phyloP scores from a whole-genome alignment of 2,797 vertebrate genomes.

The Phalloptychus januarius region DNA sequence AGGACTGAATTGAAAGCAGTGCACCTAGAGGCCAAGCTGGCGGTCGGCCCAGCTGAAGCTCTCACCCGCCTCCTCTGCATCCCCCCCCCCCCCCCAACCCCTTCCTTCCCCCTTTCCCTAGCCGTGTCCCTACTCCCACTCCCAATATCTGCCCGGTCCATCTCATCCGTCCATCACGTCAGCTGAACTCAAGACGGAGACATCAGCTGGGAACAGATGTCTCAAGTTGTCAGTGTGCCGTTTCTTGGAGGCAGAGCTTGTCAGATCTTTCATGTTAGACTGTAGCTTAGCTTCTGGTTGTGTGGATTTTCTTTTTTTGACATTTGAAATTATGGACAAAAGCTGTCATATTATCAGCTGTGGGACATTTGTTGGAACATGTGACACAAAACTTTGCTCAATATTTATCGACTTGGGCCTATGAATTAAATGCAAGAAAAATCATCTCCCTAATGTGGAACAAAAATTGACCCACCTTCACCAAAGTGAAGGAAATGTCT shows the following conservation, averaged over 20 bases:
- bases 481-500: too few relatives aligned
- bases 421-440: too few relatives aligned
- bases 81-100: slow-evolving; percentile 9
- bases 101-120: slow-evolving; percentile 27
- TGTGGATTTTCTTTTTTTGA: slow-evolving; percentile 3
- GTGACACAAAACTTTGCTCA: too few relatives aligned
- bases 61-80: too few relatives aligned
- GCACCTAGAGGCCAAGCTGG: slow-evolving; percentile 77
- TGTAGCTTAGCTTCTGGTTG: slow-evolving; percentile 20
- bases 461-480: too few relatives aligned
- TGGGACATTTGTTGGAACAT: too few relatives aligned
- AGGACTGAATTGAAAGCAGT: slow-evolving; percentile 77
- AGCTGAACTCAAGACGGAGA: slow-evolving; percentile 52
- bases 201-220: slow-evolving; percentile 69
- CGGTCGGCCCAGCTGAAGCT: slow-evolving; percentile 75
- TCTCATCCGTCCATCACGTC: slow-evolving; percentile 73
- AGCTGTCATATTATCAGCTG: background rate
- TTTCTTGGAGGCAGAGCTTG: slow-evolving; percentile 37
- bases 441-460: too few relatives aligned
- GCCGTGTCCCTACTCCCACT: slow-evolving; percentile 69
- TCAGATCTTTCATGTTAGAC: slow-evolving; percentile 12
- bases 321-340: slow-evolving; percentile 4
- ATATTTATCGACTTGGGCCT: too few relatives aligned
- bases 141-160: slow-evolving; percentile 73
- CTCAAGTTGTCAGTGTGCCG: slow-evolving; percentile 55